Conservation (phyloP, 2,888 invertebrate genomes). For the Sycophila texana region DNA sequence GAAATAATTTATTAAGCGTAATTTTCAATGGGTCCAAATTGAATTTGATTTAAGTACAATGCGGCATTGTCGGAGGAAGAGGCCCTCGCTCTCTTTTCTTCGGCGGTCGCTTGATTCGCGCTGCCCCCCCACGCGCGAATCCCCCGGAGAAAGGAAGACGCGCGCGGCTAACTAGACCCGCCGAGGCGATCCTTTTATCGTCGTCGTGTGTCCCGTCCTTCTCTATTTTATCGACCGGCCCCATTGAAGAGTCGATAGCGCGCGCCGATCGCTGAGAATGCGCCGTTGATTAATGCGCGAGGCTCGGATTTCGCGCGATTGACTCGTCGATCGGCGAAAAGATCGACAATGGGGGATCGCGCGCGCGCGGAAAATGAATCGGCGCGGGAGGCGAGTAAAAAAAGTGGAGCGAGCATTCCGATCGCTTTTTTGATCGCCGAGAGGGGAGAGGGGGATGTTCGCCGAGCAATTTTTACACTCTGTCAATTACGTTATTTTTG, state of each 20-base stretch:
- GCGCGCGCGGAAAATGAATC: too few relatives aligned
- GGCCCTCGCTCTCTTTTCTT: neutral
- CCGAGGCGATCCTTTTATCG: conserved; percentile 58
- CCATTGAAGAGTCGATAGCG: neutral
- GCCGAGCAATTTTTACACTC: conserved; percentile 38
- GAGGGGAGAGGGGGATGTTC: too few relatives aligned
- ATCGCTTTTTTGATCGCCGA: neutral
- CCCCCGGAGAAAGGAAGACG: conserved; percentile 60
- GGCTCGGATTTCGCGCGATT: conserved; percentile 6
- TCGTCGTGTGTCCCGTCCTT: conserved; percentile 18
- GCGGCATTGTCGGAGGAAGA: conserved; percentile 67
- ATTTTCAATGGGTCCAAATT: conserved; percentile 76
- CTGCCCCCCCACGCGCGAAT: conserved; percentile 30
- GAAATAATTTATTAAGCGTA: conserved; percentile 76
- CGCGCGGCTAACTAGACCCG: conserved; percentile 73
- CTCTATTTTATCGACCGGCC: neutral
- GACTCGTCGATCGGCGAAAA: neutral
- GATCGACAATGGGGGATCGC: too few relatives aligned
- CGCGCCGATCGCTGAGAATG: neutral
- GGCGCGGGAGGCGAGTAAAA: neutral
- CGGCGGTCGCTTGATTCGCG: too few relatives aligned
- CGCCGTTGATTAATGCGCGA: conserved; percentile 2
- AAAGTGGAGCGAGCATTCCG: neutral
- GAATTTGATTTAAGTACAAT: conserved; percentile 76
- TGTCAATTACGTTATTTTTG: conserved; percentile 45